Evolutionary conservation across 2,888 invertebrate genomes (phyloP).

Genomic region (Andrena praecox): DNA sequence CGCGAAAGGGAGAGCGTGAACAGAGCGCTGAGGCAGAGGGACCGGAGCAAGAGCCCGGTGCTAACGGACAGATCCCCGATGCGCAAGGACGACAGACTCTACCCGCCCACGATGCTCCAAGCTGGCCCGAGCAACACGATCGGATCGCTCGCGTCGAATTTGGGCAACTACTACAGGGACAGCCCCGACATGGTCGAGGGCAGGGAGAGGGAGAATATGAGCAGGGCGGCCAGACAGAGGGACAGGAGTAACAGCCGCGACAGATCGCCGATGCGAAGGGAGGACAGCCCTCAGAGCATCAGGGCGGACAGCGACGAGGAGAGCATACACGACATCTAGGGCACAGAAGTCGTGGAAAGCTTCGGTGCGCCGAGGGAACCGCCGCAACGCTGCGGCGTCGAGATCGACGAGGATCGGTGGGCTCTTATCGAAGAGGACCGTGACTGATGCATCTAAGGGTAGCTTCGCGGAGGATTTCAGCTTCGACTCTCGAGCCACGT

Average conservation of each 20-base stretch:
- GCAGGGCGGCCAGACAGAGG: conserved; percentile 71
- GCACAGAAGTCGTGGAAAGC: neutral
- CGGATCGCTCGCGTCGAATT: conserved; percentile 86
- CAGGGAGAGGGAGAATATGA: conserved; percentile 76
- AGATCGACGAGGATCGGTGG: conserved; percentile 17
- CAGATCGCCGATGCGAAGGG: conserved; percentile 74
- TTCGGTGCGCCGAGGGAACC: neutral
- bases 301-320: conserved; percentile 83
- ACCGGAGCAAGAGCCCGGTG: conserved; percentile 84
- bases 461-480: no score
- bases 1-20: conserved; percentile 76
- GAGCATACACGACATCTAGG: conserved; percentile 84
- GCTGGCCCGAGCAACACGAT: conserved; percentile 90
- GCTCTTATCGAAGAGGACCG: neutral
- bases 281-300: conserved; percentile 81
- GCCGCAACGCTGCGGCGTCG: no score
- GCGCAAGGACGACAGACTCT: conserved; percentile 76
- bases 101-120: conserved; percentile 87
- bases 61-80: conserved; percentile 53
- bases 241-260: conserved; percentile 79
- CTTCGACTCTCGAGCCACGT: no score
- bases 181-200: conserved; percentile 79
- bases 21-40: conserved; percentile 71
- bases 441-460: neutral
- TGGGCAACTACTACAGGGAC: conserved; percentile 80